Evolutionary conservation across 2,113 vertebrate species (phyloP), one percentile per base, ranked within the genome.

Genomic region (Pyxicephalus adspersus): DNA sequence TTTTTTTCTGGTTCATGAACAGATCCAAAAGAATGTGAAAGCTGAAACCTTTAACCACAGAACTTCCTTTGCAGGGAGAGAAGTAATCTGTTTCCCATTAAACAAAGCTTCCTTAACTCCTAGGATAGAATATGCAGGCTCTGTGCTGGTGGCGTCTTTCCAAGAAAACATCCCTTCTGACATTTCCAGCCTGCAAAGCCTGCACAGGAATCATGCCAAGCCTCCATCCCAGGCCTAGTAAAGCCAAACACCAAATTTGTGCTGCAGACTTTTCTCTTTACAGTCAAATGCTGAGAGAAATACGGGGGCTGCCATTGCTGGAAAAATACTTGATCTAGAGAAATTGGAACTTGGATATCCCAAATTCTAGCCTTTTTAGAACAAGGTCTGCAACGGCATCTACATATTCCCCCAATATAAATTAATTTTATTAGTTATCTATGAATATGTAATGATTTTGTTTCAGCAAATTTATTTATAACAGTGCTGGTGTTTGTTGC

Each of bases 81-180:
- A 83, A 86, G 87, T 88, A 88, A 89, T 90, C 89, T 92, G 90
- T 89, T 92, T 92, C 90, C 85, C 88, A 88, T 94, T 94, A 92
- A 89, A 81, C 77, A 84, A 88, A 91, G 88, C 91, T 89, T 90
- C 88, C 87, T 89, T 86, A 89, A 91, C 87, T 89, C 87, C 78
- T 73, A 82, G 84, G 91, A 89, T 90, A 87, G 86, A 92, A 92
- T 91, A 94, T 92, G 91, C 89, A 89, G 83, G 84, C 89, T 85
- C 89, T 92, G 89, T 85, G 83, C 73, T 80, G 76, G 84, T 83
- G 78, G 86, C 85, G 87, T 87, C 89, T 86, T 85, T 72, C 75
- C 81, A 83, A 77, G 64, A 83, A 83, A 82, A 75, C 80, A 82
- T 83, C 75, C 66, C 66, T 77, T 65, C 75, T 77, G 81, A 77